phyloP scores from a whole-genome alignment of 2,797 vertebrate genomes.

The Vultur gryphus region DNA sequence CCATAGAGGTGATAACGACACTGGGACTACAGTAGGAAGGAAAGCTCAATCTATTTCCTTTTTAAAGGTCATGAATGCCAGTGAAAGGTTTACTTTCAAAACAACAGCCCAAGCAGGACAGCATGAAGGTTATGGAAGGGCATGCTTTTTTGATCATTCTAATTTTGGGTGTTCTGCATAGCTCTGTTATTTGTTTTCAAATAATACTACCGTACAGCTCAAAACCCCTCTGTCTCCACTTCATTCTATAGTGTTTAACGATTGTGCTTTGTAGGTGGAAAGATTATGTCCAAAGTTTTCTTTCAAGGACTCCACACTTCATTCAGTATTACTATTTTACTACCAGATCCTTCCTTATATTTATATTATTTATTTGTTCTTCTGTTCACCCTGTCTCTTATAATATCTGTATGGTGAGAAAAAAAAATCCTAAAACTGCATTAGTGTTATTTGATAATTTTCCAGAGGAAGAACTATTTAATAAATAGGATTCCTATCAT shows the following conservation, averaged over 20 bases:
- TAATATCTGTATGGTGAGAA: not conserved
- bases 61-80: conserved; percentile 24
- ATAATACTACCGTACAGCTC: not conserved
- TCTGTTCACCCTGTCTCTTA: not conserved
- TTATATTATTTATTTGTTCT: not conserved
- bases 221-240: not conserved
- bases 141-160: not conserved
- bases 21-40: conserved; percentile 26
- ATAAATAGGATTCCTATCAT: not conserved
- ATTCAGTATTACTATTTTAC: not conserved
- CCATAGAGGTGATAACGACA: not conserved
- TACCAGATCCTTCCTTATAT: not conserved
- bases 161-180: not conserved
- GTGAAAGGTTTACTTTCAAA: conserved; percentile 13
- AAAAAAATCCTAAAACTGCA: not conserved
- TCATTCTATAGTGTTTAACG: not conserved
- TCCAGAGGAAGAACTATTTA: not conserved
- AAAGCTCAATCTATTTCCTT: conserved; percentile 27
- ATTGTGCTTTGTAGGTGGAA: not conserved
- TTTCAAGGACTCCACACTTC: not conserved
- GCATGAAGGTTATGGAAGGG: not conserved
- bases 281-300: not conserved
- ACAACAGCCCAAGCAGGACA: not conserved
- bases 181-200: not conserved
- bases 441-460: not conserved